A percentile compares a stretch with the other conserved stretches of the same genome.
Conservation (phyloP, 2,888 invertebrate species). For the Schrankia costaestrigalis region DNA sequence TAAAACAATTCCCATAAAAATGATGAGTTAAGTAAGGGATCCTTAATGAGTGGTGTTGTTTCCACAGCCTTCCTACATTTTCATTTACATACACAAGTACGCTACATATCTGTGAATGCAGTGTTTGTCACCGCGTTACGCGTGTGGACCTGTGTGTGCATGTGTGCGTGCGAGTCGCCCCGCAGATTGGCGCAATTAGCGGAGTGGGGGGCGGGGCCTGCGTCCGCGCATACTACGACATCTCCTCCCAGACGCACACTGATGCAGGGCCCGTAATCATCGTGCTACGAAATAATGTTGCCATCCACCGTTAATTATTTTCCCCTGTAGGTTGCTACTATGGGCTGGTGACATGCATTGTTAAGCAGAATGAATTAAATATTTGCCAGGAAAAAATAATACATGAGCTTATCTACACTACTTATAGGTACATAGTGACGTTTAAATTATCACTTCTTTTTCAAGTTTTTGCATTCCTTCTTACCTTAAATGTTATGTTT, state of each 20-base stretch:
- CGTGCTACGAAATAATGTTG: conserved; percentile 55
- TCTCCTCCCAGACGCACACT: conserved; percentile 62
- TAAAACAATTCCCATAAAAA: conserved; percentile 25
- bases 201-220: conserved; percentile 66
- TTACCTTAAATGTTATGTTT: conserved; percentile 19
- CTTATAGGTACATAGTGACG: too few species aligned
- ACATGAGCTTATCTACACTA: conserved; percentile 17
- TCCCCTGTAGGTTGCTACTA: conserved; percentile 37
- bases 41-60: conserved; percentile 29
- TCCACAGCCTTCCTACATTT: conserved; percentile 28
- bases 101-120: conserved; percentile 53
- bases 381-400: conserved; percentile 36
- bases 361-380: conserved; percentile 42
- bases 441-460: conserved; percentile 28
- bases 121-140: conserved; percentile 40
- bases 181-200: conserved; percentile 79
- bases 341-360: conserved; percentile 40
- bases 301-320: conserved; percentile 59
- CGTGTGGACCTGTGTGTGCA: conserved; percentile 45
- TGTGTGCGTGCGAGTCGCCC: conserved; percentile 40
- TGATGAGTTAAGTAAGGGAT: conserved; percentile 19
- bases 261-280: conserved; percentile 26
- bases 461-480: conserved; percentile 21
- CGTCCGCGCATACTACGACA: conserved; percentile 70
- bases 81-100: conserved; percentile 34